These are phyloP conservation scores for Aphaenogaster rudis DNA, from an alignment of 1,140 invertebrate genomes.

Conservation along the genomic window DNA sequence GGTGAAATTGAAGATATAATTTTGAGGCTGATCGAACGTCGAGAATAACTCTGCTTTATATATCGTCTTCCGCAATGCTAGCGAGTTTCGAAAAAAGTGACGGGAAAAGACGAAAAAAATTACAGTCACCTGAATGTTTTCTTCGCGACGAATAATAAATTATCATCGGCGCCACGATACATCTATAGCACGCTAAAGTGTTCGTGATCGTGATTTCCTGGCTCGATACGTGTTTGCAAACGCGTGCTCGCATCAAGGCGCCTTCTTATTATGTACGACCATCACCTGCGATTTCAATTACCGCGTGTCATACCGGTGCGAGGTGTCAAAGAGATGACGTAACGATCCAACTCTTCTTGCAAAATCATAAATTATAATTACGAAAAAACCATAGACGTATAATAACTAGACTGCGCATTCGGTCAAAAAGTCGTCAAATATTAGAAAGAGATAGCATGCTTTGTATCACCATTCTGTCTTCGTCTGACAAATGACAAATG, in stretches of 20 bases:
- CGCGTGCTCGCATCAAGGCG: slow-evolving; percentile 63
- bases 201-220: slow-evolving; percentile 81
- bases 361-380: not conserved
- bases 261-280: slow-evolving; percentile 79
- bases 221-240: slow-evolving; percentile 44
- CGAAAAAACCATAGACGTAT: not conserved
- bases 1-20: not conserved
- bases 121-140: not conserved
- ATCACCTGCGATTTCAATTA: slow-evolving; percentile 54
- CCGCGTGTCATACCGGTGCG: slow-evolving; percentile 55
- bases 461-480: too few relatives aligned
- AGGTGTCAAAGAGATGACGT: slow-evolving; percentile 1
- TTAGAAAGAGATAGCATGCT: too few relatives aligned
- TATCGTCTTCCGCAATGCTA: not conserved
- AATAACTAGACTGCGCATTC: too few relatives aligned
- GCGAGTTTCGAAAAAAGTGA: not conserved
- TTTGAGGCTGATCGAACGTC: not conserved
- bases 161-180: slow-evolving; percentile 52
- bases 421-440: too few relatives aligned
- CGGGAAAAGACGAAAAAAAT: not conserved
- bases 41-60: not conserved
- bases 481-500: too few relatives aligned
- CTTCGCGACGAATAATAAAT: slow-evolving; percentile 44
- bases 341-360: not conserved
- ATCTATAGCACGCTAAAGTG: slow-evolving; percentile 43